Evolutionary conservation across 2,888 invertebrate genomes (phyloP).

Genomic region (Diplazon laetatorius): DNA sequence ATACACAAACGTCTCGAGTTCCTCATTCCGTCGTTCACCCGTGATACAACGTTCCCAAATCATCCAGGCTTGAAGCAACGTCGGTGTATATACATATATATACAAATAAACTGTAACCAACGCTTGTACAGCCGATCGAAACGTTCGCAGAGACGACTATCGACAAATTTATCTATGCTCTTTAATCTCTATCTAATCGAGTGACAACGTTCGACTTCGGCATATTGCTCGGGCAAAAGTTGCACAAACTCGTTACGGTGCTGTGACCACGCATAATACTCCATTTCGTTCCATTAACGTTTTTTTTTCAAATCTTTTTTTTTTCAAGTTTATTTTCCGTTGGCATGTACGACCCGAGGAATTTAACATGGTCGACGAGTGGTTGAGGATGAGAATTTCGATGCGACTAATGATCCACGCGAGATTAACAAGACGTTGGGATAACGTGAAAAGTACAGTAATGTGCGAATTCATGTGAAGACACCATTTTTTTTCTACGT

Average conservation of each 20-base stretch:
- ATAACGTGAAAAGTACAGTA: background rate
- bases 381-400: conserved; percentile 42
- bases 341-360: background rate
- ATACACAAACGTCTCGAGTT: conserved; percentile 12
- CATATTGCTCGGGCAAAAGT: conserved; percentile 16
- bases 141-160: background rate
- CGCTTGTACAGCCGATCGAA: background rate
- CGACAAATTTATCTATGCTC: conserved; percentile 41
- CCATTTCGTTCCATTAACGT: conserved; percentile 43
- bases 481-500: no score
- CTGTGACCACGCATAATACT: conserved; percentile 30
- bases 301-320: conserved; percentile 17
- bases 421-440: conserved; percentile 31
- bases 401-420: conserved; percentile 45
- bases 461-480: no score
- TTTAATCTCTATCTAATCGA: conserved; percentile 52
- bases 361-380: conserved; percentile 10
- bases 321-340: background rate
- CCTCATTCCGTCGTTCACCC: background rate
- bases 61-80: conserved; percentile 26
- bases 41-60: conserved; percentile 27
- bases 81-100: no score
- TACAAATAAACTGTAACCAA: background rate
- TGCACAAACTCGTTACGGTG: conserved; percentile 46
- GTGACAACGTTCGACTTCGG: conserved; percentile 27